Evolutionary conservation across 1,140 invertebrate genomes (phyloP), one percentile per base, ranked within the genome.

Genomic region (Drosophila albomicans): DNA sequence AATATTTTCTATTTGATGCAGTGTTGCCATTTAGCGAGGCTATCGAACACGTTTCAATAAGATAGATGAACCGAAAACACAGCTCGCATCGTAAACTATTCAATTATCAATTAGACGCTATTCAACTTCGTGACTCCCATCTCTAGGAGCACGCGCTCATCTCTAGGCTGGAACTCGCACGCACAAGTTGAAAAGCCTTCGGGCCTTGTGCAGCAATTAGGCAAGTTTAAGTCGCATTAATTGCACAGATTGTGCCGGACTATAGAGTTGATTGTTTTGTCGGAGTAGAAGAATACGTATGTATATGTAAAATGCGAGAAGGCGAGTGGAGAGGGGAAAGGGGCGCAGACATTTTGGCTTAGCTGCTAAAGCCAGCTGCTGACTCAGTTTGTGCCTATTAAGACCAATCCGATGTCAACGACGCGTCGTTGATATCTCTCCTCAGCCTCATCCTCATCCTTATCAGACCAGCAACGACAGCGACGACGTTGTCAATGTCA

Each of bases 151-250:
- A 62, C 59, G 45, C 30, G 3, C 28, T 3, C 45, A 49, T 28
- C 32, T 30, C 45, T 35, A 61, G 16, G n/a, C 2, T 25, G 20
- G 20, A 25, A 25, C 20, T 25, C 20, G 3, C 20, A 25, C 20
- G 8, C 45, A 48, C 30, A 13, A 28, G 11, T 10, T 20, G 41
- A 57, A 35, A 41, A 35, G 28, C 71, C 56, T 56, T 28, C 49
- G 20, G 43, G 51, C 45, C 25, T 76, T 72, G 45, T 73, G 58
- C 64, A 59, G 81, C 81, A 85, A 84, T 84, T 84, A 84, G 81
- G 79, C 81, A 84, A 86, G 78, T 74, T 82, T 66, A 74, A 85
- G 82, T 78, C 81, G 78, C 78, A 85, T 79, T 82, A 82, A 82
- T 84, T 82, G 80, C 81, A 72, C 57, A 72, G 81, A 79, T 78